These are phyloP conservation scores for Arenicola marina DNA, from an alignment of 2,888 invertebrate genomes.

Conservation along the genomic window DNA sequence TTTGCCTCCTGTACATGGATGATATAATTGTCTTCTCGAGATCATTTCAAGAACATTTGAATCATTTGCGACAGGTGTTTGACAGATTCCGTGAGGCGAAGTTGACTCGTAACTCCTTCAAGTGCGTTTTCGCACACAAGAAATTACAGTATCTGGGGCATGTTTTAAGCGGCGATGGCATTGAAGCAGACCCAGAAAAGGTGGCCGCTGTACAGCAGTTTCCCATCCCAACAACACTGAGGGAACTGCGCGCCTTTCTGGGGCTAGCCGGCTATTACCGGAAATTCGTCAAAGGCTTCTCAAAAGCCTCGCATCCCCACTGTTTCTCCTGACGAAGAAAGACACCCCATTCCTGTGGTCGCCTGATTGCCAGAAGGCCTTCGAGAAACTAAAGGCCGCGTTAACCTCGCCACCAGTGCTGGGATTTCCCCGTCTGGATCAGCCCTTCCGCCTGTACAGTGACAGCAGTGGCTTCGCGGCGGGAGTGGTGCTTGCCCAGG, in stretches of 20 bases:
- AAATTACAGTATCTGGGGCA: conserved; percentile 4
- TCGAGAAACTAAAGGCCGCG: neutral
- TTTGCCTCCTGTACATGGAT: conserved; percentile 1
- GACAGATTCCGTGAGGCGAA: neutral
- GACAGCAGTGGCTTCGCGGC: conserved; percentile 2
- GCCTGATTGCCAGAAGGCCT: neutral
- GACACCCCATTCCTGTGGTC: conserved; percentile 4
- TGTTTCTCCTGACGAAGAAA: neutral
- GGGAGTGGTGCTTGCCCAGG: conserved; percentile 6
- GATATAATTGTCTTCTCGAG: conserved; percentile 1
- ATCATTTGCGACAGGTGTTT: neutral
- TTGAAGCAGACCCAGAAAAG: neutral
- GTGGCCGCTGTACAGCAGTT: neutral
- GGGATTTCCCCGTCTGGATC: neutral
- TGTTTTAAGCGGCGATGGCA: neutral
- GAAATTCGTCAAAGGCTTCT: neutral
- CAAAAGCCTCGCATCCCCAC: conserved; percentile 4
- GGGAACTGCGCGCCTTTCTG: neutral
- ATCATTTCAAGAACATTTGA: conserved; percentile 1
- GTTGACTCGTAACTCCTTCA: neutral
- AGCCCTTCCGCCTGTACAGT: conserved; percentile 1
- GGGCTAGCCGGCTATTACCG: conserved; percentile 1
- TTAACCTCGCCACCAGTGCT: neutral
- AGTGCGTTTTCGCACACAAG: conserved; percentile 6
- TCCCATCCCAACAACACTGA: neutral